Evolutionary conservation across 2,888 invertebrate genomes (phyloP).

Genomic region (Pyralis farinalis): DNA sequence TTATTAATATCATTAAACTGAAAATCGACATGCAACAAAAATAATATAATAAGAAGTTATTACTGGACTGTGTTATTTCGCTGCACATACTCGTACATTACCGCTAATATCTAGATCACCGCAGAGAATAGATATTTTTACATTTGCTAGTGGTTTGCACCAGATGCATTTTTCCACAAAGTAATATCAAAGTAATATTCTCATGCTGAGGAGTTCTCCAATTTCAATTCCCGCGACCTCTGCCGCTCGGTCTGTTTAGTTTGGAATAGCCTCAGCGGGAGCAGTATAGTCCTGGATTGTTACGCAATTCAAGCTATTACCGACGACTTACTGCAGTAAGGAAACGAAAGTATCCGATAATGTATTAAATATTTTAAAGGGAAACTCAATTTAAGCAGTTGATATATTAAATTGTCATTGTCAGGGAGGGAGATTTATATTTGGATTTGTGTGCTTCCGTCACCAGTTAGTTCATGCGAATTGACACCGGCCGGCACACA

Average conservation of each 20-base stretch:
- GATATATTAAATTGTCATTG: no score
- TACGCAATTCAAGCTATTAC: slow-evolving; percentile 40
- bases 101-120: slow-evolving; percentile 5
- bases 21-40: no score
- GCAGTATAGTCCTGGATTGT: slow-evolving; percentile 40
- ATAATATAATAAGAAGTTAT: no score
- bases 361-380: neutral
- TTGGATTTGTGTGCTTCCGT: no score
- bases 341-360: neutral
- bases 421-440: no score
- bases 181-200: slow-evolving; percentile 19
- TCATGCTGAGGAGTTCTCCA: slow-evolving; percentile 8
- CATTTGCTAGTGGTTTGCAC: slow-evolving; percentile 10
- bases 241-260: slow-evolving; percentile 34
- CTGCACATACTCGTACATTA: neutral
- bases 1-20: no score
- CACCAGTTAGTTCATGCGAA: no score
- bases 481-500: no score
- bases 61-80: no score
- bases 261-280: slow-evolving; percentile 34
- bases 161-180: slow-evolving; percentile 20
- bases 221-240: slow-evolving; percentile 16
- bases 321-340: neutral
- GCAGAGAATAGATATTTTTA: slow-evolving; percentile 6
- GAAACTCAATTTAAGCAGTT: no score